phyloP scores from a whole-genome alignment of 2,888 invertebrate species.

The Hyposoter dolosus region DNA sequence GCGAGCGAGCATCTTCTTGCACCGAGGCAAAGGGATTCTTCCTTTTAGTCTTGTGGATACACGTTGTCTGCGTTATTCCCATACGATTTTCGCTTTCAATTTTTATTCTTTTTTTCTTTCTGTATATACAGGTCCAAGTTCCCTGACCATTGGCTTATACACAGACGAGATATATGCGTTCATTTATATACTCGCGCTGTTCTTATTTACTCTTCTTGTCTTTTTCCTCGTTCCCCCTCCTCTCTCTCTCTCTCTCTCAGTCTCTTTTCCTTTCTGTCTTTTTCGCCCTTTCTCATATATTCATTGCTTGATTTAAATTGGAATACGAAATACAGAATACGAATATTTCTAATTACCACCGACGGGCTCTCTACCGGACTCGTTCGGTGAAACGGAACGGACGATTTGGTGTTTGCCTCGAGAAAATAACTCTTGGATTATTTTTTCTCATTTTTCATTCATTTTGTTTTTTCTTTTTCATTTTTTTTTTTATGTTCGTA shows the following conservation, averaged over 20 bases:
- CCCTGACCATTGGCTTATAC: slow-evolving; percentile 61
- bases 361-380: slow-evolving; percentile 66
- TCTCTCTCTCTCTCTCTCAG: slow-evolving; percentile 53
- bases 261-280: slow-evolving; percentile 54
- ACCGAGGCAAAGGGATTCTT: slow-evolving; percentile 27
- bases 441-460: slow-evolving; percentile 28
- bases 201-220: slow-evolving; percentile 57
- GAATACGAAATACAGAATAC: slow-evolving; percentile 76
- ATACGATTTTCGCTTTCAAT: slow-evolving; percentile 38
- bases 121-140: slow-evolving; percentile 32
- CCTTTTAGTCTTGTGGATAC: slow-evolving; percentile 45
- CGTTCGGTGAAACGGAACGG: slow-evolving; percentile 52
- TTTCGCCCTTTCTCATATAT: slow-evolving; percentile 67
- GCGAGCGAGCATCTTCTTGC: slow-evolving; percentile 63
- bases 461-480: slow-evolving; percentile 8
- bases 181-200: slow-evolving; percentile 62
- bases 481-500: slow-evolving; percentile 28
- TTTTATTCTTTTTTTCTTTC: slow-evolving; percentile 40
- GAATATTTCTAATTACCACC: slow-evolving; percentile 78
- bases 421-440: slow-evolving; percentile 50
- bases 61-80: slow-evolving; percentile 51
- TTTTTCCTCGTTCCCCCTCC: slow-evolving; percentile 43
- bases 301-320: slow-evolving; percentile 79
- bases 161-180: slow-evolving; percentile 64
- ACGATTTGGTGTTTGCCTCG: slow-evolving; percentile 14